Conservation (phyloP, 2,888 invertebrate species). For the Noctua fimbriata region DNA sequence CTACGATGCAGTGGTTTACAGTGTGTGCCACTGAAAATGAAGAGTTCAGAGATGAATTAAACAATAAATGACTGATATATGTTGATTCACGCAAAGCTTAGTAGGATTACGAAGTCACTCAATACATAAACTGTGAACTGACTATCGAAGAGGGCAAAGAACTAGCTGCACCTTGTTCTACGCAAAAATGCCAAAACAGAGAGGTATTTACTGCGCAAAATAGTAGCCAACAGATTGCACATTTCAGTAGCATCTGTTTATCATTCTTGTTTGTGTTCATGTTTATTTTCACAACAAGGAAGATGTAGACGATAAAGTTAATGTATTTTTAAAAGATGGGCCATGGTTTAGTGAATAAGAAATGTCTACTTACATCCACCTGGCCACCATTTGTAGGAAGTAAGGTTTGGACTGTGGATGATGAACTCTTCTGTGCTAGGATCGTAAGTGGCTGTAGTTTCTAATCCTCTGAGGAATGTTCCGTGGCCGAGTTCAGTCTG, state of each 20-base stretch:
- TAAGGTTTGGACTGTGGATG: slow-evolving; percentile 95
- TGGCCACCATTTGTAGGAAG: slow-evolving; percentile 99
- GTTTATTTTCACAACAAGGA: not conserved
- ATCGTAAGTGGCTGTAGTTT: slow-evolving; percentile 98
- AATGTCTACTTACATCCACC: slow-evolving; percentile 94
- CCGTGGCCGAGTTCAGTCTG: slow-evolving; percentile 99
- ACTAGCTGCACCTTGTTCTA: not conserved
- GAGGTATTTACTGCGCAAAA: not conserved
- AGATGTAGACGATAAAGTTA: not conserved
- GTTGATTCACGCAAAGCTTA: not conserved
- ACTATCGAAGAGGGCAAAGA: not conserved
- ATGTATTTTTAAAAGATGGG: not conserved
- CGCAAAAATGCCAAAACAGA: not conserved
- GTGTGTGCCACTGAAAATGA: slow-evolving; percentile 95
- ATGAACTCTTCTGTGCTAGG: slow-evolving; percentile 95
- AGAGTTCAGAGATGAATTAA: not conserved
- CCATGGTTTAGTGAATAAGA: too few species aligned
- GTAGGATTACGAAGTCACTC: not conserved
- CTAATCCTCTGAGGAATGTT: slow-evolving; percentile 97
- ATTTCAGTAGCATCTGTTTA: not conserved
- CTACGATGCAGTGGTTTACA: slow-evolving; percentile 96
- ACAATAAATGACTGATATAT: not conserved
- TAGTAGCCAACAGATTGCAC: not conserved
- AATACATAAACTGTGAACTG: not conserved
- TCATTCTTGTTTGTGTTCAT: too few species aligned